Conservation (phyloP, 2,888 invertebrate species). For the Eucriotettix oculatus region DNA sequence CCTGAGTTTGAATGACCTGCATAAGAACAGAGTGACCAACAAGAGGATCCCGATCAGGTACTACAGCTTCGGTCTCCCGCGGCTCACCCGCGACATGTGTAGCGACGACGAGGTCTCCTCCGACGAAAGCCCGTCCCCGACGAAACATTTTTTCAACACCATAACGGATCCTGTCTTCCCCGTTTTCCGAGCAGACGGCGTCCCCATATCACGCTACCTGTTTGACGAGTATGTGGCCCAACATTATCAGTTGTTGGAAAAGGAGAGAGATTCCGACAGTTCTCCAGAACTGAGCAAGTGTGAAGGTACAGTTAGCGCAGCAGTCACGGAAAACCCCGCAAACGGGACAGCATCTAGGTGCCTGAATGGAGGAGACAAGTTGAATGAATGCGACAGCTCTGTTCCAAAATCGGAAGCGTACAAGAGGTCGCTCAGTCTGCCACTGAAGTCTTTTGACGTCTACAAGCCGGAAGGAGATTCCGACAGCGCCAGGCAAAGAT, state of each 20-base stretch:
- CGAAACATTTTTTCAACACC: conserved; percentile 40
- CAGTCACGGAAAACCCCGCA: not conserved
- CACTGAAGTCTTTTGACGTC: conserved; percentile 44
- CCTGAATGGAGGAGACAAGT: not conserved
- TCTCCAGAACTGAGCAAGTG: not conserved
- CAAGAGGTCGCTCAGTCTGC: conserved; percentile 45
- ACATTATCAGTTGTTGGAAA: conserved; percentile 29
- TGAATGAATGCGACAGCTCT: not conserved
- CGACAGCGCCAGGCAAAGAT: conserved; percentile 7
- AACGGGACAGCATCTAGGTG: not conserved
- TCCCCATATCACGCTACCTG: conserved; percentile 52
- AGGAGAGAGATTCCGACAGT: conserved; percentile 11
- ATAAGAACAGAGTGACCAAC: not conserved
- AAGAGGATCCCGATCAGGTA: conserved; percentile 37
- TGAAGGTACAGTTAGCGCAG: not conserved
- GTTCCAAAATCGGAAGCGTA: conserved; percentile 20
- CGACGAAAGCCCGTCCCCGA: not conserved
- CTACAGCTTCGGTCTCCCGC: conserved; percentile 29
- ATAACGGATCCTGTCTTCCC: conserved; percentile 67
- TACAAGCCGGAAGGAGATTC: not conserved
- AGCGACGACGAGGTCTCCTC: conserved; percentile 15
- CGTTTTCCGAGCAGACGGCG: conserved; percentile 55
- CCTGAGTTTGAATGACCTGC: conserved; percentile 9
- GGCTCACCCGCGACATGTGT: conserved; percentile 20
- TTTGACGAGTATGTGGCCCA: conserved; percentile 52